Conservation (phyloP, 2,113 vertebrate species). For the Hemichromis elongatus region DNA sequence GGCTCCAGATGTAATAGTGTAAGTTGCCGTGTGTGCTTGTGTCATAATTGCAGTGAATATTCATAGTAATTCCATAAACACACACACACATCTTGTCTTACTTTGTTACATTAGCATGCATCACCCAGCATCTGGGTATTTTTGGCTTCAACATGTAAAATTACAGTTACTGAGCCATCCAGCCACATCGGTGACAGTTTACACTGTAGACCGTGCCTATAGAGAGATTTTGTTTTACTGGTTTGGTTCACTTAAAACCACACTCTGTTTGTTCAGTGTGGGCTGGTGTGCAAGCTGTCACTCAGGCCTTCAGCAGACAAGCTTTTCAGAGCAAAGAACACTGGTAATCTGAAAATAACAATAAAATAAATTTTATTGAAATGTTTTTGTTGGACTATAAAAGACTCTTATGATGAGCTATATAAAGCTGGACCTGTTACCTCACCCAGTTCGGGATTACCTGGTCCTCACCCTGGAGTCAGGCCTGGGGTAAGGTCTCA, state of each 20-base stretch:
- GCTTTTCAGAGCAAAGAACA: background rate
- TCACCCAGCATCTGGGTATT: background rate
- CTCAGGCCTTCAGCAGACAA: background rate
- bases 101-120: background rate
- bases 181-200: background rate
- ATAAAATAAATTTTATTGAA: background rate
- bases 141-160: background rate
- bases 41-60: background rate
- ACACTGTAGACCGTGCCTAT: background rate
- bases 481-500: background rate
- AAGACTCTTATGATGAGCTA: background rate
- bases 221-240: background rate
- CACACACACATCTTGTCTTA: background rate
- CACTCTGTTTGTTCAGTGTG: background rate
- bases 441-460: background rate
- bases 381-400: background rate
- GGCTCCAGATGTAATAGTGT: background rate
- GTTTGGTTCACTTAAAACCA: background rate
- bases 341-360: no score
- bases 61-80: background rate
- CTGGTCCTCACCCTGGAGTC: background rate
- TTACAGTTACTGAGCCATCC: background rate
- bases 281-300: background rate
- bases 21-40: background rate
- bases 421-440: background rate